Conservation (phyloP, 1,140 invertebrate genomes). For the Microplitis mediator region DNA sequence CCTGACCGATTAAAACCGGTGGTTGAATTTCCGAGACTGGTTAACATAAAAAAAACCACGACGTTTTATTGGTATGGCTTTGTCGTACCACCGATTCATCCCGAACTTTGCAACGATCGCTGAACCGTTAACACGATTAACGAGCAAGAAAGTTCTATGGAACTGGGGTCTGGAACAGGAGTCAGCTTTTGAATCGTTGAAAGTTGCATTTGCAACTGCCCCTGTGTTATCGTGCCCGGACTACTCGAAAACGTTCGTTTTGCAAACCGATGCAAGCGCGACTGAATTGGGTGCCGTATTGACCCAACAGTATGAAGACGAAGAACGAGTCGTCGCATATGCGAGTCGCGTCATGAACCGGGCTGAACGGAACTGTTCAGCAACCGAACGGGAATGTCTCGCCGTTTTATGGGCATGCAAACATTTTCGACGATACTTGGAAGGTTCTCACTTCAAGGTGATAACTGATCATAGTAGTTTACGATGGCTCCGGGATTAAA, state of each 20-base stretch:
- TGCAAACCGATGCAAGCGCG: no score
- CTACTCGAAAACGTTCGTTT: no score
- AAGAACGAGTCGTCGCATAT: no score
- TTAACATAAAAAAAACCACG: background rate
- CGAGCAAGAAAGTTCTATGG: conserved; percentile 43
- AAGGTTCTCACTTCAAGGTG: conserved; percentile 49
- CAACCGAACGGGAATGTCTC: conserved; percentile 59
- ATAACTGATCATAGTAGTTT: conserved; percentile 62
- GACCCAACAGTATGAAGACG: no score
- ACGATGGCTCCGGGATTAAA: conserved; percentile 58
- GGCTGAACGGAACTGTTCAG: background rate
- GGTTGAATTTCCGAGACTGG: background rate
- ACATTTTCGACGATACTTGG: conserved; percentile 55
- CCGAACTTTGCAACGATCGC: conserved; percentile 42
- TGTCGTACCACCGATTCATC: no score
- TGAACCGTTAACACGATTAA: conserved; percentile 41
- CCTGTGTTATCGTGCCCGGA: no score
- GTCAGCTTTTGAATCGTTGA: conserved; percentile 11
- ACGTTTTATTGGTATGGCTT: no score
- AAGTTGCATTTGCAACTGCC: conserved; percentile 21
- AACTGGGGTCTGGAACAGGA: conserved; percentile 32
- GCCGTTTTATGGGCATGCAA: conserved; percentile 60
- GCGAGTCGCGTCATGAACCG: no score
- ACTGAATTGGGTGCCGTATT: no score
- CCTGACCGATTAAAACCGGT: background rate